Percentiles rank a stretch among this genome's conserved stretches.
Conservation (phyloP, 2,113 vertebrate species). For the Psophia crepitans region DNA sequence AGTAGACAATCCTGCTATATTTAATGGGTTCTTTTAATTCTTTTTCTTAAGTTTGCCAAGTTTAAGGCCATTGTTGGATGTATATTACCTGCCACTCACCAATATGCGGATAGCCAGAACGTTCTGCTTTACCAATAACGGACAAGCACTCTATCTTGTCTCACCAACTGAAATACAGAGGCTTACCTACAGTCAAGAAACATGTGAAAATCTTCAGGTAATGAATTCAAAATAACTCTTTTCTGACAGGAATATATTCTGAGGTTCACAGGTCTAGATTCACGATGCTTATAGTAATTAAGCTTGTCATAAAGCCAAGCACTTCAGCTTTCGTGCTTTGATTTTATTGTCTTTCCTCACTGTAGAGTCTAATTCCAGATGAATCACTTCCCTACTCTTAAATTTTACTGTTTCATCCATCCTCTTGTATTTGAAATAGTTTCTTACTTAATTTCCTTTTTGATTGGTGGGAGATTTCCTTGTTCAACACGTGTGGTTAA, state of each 20-base stretch:
- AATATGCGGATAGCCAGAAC: conserved; percentile 99
- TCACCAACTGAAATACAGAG: conserved; percentile 98
- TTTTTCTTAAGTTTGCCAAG: conserved; percentile 87
- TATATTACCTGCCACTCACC: conserved; percentile 97
- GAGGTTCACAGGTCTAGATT: neutral
- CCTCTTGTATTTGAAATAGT: neutral
- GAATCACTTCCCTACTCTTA: neutral
- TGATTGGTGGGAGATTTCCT: neutral
- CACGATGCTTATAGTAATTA: neutral
- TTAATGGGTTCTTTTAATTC: conserved; percentile 19
- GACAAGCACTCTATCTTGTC: conserved; percentile 95
- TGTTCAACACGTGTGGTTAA: neutral
- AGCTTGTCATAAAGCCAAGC: neutral
- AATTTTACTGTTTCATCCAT: neutral
- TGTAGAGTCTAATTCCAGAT: neutral
- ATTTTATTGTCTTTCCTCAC: neutral
- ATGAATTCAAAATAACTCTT: neutral
- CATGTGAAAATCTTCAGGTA: conserved; percentile 98
- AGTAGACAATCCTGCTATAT: neutral
- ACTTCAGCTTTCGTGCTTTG: neutral
- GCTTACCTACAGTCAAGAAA: conserved; percentile 97
- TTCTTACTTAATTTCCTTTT: neutral
- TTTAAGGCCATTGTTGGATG: conserved; percentile 94
- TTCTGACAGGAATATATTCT: neutral
- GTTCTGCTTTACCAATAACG: conserved; percentile 97